A percentile compares a stretch with the other conserved stretches of the same genome.
These are phyloP conservation scores for Alethe diademata DNA, from an alignment of 2,113 vertebrate species.

Conservation along the genomic window DNA sequence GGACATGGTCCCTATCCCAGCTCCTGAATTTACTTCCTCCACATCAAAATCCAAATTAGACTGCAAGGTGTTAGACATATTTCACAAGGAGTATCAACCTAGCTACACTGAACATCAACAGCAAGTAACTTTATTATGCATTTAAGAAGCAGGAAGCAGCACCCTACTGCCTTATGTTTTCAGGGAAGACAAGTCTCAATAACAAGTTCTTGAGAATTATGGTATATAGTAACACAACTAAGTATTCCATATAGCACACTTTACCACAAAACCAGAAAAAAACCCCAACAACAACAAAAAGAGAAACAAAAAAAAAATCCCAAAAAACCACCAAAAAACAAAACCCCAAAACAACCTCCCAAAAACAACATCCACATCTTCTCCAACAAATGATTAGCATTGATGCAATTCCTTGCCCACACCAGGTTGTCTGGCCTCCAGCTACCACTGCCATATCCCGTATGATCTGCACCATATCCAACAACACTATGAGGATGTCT, in stretches of 20 bases:
- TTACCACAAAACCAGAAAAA: not conserved
- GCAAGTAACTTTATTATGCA: not conserved
- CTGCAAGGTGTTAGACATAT: not conserved
- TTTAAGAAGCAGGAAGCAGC: not conserved
- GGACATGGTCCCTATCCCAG: not conserved
- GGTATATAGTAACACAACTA: not conserved
- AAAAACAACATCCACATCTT: not conserved
- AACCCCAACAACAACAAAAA: not conserved
- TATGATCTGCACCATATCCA: not conserved
- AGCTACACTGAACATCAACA: not conserved
- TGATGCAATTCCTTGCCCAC: not conserved
- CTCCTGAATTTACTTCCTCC: not conserved
- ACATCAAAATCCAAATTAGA: not conserved
- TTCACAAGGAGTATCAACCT: not conserved
- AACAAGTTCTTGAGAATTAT: not conserved
- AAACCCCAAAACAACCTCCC: not conserved
- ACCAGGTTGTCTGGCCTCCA: not conserved
- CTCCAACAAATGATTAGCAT: not conserved
- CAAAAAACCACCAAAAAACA: too few relatives aligned
- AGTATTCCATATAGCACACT: not conserved
- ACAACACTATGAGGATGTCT: not conserved
- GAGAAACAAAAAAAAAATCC: not conserved
- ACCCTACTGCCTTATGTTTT: not conserved
- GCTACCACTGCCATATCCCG: not conserved
- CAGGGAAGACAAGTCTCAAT: not conserved